Conservation (phyloP, 2,888 invertebrate species). For the Loripinus fragilis region DNA sequence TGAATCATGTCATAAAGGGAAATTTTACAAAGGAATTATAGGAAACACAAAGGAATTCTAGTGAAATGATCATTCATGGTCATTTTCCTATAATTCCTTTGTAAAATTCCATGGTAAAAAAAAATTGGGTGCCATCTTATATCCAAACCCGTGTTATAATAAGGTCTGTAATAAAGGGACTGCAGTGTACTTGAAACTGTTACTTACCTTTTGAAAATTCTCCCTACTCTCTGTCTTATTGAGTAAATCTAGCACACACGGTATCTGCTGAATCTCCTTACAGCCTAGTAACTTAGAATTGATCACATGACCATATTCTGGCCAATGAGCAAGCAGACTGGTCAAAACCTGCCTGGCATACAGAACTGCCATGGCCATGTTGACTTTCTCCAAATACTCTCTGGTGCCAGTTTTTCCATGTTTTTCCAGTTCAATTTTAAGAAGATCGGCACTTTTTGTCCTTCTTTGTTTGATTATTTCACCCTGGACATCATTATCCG, state of each 20-base stretch:
- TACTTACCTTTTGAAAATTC: slow-evolving; percentile 77
- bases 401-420: slow-evolving; percentile 74
- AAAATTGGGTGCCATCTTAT: too few relatives aligned
- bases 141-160: too few relatives aligned
- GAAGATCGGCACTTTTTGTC: slow-evolving; percentile 76
- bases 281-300: slow-evolving; percentile 79
- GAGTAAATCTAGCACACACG: slow-evolving; percentile 81
- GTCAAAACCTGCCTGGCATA: slow-evolving; percentile 80
- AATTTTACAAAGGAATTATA: too few relatives aligned
- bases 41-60: too few relatives aligned
- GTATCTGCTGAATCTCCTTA: slow-evolving; percentile 78
- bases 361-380: slow-evolving; percentile 79
- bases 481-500: slow-evolving; percentile 74
- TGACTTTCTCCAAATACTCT: slow-evolving; percentile 77
- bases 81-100: too few relatives aligned
- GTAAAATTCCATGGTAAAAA: too few relatives aligned
- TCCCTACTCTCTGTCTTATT: slow-evolving; percentile 78
- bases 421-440: slow-evolving; percentile 79
- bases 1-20: too few relatives aligned
- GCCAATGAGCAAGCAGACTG: slow-evolving; percentile 81
- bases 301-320: slow-evolving; percentile 75
- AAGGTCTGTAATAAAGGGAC: too few relatives aligned
- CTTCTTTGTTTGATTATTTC: slow-evolving; percentile 76
- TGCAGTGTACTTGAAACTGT: too few relatives aligned
- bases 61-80: too few relatives aligned